phyloP scores from a whole-genome alignment of 2,888 invertebrate species.

The Amitus sp. region DNA sequence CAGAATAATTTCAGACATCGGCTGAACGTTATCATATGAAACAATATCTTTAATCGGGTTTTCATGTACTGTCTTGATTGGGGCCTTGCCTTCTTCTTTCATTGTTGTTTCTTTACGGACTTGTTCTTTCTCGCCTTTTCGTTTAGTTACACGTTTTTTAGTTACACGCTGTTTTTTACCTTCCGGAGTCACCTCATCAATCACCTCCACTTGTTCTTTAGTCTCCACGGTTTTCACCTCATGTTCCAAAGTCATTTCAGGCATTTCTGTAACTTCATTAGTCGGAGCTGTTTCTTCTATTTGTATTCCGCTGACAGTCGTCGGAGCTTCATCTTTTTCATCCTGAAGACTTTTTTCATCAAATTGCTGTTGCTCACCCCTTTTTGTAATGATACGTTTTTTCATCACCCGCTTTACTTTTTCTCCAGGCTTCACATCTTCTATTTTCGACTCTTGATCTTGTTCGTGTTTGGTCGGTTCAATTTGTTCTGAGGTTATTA shows the following conservation, averaged over 20 bases:
- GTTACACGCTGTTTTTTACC: slow-evolving; percentile 24
- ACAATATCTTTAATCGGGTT: slow-evolving; percentile 44
- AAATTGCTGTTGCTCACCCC: slow-evolving; percentile 46
- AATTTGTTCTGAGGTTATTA: slow-evolving; percentile 22
- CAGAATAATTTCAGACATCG: slow-evolving; percentile 18
- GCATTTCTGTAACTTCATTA: slow-evolving; percentile 37
- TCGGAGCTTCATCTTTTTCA: slow-evolving; percentile 66
- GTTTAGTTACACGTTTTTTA: slow-evolving; percentile 41
- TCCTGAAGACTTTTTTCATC: slow-evolving; percentile 61
- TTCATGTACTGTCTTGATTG: slow-evolving; percentile 60
- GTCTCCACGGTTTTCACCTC: slow-evolving; percentile 46
- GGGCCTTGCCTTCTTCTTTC: slow-evolving; percentile 55
- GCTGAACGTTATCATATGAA: slow-evolving; percentile 17
- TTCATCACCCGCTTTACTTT: slow-evolving; percentile 46
- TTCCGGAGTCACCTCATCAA: slow-evolving; percentile 43
- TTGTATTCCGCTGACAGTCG: slow-evolving; percentile 58
- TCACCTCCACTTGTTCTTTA: slow-evolving; percentile 55
- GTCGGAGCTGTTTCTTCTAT: slow-evolving; percentile 49
- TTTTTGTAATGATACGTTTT: slow-evolving; percentile 51
- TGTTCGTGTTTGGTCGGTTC: slow-evolving; percentile 50
- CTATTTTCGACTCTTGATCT: slow-evolving; percentile 31
- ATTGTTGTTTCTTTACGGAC: slow-evolving; percentile 46
- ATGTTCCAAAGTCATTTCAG: slow-evolving; percentile 7
- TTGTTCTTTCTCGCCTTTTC: slow-evolving; percentile 24
- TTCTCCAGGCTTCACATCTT: slow-evolving; percentile 46